Conservation (phyloP, 2,888 invertebrate species). For the Melolontha melolontha region DNA sequence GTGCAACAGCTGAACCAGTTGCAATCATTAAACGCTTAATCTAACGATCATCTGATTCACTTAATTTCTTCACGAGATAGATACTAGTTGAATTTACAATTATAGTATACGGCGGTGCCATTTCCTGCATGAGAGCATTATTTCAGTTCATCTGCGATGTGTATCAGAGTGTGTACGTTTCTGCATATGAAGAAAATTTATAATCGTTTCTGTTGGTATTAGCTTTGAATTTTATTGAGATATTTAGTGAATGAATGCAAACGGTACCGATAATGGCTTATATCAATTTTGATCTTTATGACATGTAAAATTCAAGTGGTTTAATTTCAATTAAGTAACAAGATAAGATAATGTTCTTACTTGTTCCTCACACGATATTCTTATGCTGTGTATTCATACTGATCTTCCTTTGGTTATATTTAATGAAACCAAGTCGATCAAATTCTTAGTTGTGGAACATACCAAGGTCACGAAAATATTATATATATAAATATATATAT, state of each 20-base stretch:
- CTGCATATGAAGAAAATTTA: constrained; percentile 4
- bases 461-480: too few relatives aligned
- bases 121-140: constrained; percentile 22
- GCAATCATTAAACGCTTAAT: constrained; percentile 30
- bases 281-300: too few relatives aligned
- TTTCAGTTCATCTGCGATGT: constrained; percentile 2
- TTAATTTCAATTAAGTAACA: too few relatives aligned
- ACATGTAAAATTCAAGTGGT: too few relatives aligned
- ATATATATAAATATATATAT: too few relatives aligned
- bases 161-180: neutral
- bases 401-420: too few relatives aligned
- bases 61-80: constrained; percentile 27
- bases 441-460: too few relatives aligned
- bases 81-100: constrained; percentile 18
- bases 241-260: constrained; percentile 10
- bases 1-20: constrained; percentile 26
- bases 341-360: too few relatives aligned
- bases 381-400: too few relatives aligned
- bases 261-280: neutral
- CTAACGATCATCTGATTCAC: constrained; percentile 34
- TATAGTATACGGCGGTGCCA: constrained; percentile 22
- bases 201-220: neutral
- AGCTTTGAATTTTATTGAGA: constrained; percentile 3
- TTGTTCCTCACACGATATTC: too few relatives aligned
- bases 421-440: too few relatives aligned